Evolutionary conservation across 2,888 invertebrate species (phyloP).

Genomic region (Drosophila monieri): DNA sequence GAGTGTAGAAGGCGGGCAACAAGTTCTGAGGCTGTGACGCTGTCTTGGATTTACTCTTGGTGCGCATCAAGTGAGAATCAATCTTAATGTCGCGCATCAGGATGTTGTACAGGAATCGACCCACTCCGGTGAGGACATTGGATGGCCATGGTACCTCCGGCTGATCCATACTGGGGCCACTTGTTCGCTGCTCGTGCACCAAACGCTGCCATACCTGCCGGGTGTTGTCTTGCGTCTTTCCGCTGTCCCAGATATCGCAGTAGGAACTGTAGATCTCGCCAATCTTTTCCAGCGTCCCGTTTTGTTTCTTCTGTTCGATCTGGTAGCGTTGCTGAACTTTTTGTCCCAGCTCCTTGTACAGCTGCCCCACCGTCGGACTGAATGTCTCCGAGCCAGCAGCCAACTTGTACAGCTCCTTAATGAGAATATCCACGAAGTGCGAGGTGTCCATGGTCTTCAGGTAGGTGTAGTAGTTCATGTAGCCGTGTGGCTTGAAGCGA

Average conservation of each 20-base stretch:
- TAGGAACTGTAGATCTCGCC: constrained; percentile 87
- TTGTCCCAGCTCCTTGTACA: constrained; percentile 88
- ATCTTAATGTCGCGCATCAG: constrained; percentile 94
- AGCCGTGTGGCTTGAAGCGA: constrained; percentile 85
- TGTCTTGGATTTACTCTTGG: constrained; percentile 84
- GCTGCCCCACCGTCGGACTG: constrained; percentile 88
- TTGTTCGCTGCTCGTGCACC: constrained; percentile 84
- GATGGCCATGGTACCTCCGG: constrained; percentile 88
- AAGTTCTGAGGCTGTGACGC: constrained; percentile 84
- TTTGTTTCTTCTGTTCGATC: constrained; percentile 87
- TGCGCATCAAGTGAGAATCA: constrained; percentile 88
- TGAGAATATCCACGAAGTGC: constrained; percentile 87
- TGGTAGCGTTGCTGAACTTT: constrained; percentile 88
- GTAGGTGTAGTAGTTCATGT: constrained; percentile 89
- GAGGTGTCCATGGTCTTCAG: constrained; percentile 87
- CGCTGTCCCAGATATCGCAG: constrained; percentile 87
- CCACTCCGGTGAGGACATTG: constrained; percentile 87
- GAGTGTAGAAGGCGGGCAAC: constrained; percentile 91
- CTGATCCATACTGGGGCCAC: constrained; percentile 86
- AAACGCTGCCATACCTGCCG: constrained; percentile 90
- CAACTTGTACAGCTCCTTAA: constrained; percentile 89
- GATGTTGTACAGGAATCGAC: constrained; percentile 94
- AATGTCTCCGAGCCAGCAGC: constrained; percentile 92
- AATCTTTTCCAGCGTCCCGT: constrained; percentile 88
- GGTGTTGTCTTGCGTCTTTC: constrained; percentile 85